Evolutionary conservation across 2,113 vertebrate genomes (phyloP).

Genomic region (Notarius quadriscutis): DNA sequence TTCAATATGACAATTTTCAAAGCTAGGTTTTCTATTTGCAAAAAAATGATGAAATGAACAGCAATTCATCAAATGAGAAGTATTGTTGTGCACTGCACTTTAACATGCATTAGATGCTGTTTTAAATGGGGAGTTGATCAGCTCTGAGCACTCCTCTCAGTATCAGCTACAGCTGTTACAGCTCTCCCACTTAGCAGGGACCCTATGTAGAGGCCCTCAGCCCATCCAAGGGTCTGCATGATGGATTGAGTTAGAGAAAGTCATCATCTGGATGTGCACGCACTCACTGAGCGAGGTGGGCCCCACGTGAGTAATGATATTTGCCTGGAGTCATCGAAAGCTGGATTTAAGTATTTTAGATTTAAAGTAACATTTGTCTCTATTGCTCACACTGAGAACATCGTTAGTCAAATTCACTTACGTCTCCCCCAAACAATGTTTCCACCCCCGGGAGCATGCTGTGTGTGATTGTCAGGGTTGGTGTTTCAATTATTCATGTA

Average conservation of each 20-base stretch:
- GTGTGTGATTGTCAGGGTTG: constrained; percentile 48
- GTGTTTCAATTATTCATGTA: constrained; percentile 53
- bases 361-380: constrained; percentile 64
- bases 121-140: constrained; percentile 45
- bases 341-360: constrained; percentile 61
- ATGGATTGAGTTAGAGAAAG: constrained; percentile 56
- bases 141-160: constrained; percentile 39
- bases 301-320: constrained; percentile 58
- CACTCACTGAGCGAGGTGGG: constrained; percentile 52
- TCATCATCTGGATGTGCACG: constrained; percentile 56
- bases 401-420: constrained; percentile 62
- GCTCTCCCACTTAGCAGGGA: constrained; percentile 58
- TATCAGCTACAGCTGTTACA: constrained; percentile 56
- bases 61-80: constrained; percentile 46
- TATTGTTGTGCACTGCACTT: constrained; percentile 38
- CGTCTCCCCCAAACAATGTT: constrained; percentile 43
- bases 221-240: constrained; percentile 48
- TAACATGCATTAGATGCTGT: constrained; percentile 44
- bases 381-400: constrained; percentile 60
- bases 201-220: constrained; percentile 55
- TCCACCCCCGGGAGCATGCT: constrained; percentile 48
- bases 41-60: constrained; percentile 45
- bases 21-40: constrained; percentile 48
- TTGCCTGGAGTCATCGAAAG: constrained; percentile 60
- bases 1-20: constrained; percentile 49